Base-by-base conservation (phyloP, 2,888 invertebrate species). In the Pharmacophagus antenor region DNA sequence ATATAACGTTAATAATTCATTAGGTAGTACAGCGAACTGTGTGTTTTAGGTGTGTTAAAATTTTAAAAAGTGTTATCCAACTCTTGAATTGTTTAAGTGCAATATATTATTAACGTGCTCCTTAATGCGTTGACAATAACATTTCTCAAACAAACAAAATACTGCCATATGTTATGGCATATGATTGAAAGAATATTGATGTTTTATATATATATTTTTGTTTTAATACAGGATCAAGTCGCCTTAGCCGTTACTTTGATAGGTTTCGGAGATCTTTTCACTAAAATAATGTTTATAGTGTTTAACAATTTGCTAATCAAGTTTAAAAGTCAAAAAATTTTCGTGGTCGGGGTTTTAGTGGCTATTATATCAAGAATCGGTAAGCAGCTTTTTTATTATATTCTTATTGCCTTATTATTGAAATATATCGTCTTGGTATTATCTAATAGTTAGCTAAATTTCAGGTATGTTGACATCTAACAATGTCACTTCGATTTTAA, bases 201-300 rank as follows among this genome's bases (percentile, higher is more conserved):
- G 15, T 22, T 18, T 54, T 50, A 27, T 49, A 15, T 5, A 25
- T 5, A n/a, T 37, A 6, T 8, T 18, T 56, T 64, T 63, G 27
- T 46, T 80, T 82, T 58, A n/a, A n/a, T n/a, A n/a, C 74, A 92
- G 93, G 72, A 79, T 5, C 88, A 93, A 53, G 91, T 93, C 0
- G 93, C 95, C 0, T 77, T 89, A 53, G 92, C 94, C 15, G 84
- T 95, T 60, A 92, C 94, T 0, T 80, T 94, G 6, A 90, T 91
- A 12, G 93, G 93, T 2, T 88, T 92, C 0, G 93, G 94, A 0
- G 95, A 95, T 80, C 82, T 95, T 50, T 76, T 84, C 0, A 92
- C 93, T 2, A 91, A 94, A 62, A 81, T 93, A 20, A 69, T 92
- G 15, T 81, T 94, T 3, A 92, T 93, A 10, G 63, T 92, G 18